Evolutionary conservation across 2,888 invertebrate species (phyloP), one percentile per base, ranked within the genome.

Genomic region (Venusia cambrica): DNA sequence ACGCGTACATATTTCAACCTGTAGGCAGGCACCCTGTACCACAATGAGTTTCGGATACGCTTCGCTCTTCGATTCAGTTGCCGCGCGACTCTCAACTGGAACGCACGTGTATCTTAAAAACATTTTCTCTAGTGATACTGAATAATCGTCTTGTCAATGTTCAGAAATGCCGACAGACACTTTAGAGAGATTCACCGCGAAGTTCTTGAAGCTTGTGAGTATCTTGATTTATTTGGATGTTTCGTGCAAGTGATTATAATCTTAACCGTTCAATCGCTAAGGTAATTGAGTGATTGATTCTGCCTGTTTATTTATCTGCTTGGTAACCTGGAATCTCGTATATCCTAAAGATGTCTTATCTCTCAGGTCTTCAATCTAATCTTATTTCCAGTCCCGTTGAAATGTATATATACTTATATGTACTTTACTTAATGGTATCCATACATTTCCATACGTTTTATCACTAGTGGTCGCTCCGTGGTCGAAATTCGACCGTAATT

Each of bases 131-230:
- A 31, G 46, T 44, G 37, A 8, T 20, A 17, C 41, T 44, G 46
- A 45, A 33, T 38, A 43, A 43, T 32, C 19, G 15, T 7, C 16
- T 26, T 45, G 52, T 35, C 27, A 30, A 38, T 54, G 45, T 47
- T 43, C 35, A 49, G 54, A 54, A 19, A 78, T 78, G 78, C 78
- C 78, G 43, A 71, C 77, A 10, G 63, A 70, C 32, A 64, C 62
- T 6, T 60, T 70, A 37, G 78, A 75, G 45, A 73, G 68, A 50
- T 68, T 77, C 46, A 45, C 74, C 40, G 54, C 64, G 8, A 73
- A 61, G 46, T 31, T 75, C 25, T 54, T 63, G 12, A 57, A 49
- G 36, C 49, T 73, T 46, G 79, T 77, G 33, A 78, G 78, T 78
- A 26, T 38, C n/a, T 21, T 29, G 29, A 27, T 40, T 45, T 38